phyloP scores from a whole-genome alignment of 2,113 vertebrate genomes.

The Anhinga anhinga region DNA sequence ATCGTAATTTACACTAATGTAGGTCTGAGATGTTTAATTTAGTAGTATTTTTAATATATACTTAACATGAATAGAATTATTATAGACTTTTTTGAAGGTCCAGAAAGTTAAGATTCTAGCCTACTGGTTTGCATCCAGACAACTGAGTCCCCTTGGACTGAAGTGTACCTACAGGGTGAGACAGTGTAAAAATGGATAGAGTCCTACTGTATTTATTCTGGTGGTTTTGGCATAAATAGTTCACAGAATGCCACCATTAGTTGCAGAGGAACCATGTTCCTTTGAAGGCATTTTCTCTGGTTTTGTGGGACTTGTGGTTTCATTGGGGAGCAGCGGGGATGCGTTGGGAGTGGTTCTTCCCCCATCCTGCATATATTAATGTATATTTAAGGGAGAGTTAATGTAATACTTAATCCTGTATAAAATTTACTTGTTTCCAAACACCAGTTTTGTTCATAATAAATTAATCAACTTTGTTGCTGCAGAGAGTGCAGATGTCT shows the following conservation, averaged over 20 bases:
- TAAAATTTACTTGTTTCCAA: not conserved
- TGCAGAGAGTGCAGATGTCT: not conserved
- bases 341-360: not conserved
- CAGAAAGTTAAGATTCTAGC: not conserved
- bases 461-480: not conserved
- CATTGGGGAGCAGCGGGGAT: not conserved
- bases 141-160: not conserved
- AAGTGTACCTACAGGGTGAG: not conserved
- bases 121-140: not conserved
- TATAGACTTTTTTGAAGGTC: not conserved
- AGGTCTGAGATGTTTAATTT: not conserved
- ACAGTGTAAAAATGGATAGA: not conserved
- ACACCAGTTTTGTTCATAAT: not conserved
- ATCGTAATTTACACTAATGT: not conserved
- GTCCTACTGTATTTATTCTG: not conserved
- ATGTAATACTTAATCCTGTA: not conserved
- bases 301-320: not conserved
- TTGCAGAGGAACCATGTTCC: not conserved
- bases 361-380: not conserved
- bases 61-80: not conserved
- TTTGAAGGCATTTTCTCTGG: not conserved
- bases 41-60: not conserved
- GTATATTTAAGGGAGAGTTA: not conserved
- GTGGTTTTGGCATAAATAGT: not conserved
- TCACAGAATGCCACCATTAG: not conserved